Evolutionary conservation across 2,113 vertebrate genomes (phyloP), one percentile per base, ranked within the genome.

Genomic region (Centropristis striata): DNA sequence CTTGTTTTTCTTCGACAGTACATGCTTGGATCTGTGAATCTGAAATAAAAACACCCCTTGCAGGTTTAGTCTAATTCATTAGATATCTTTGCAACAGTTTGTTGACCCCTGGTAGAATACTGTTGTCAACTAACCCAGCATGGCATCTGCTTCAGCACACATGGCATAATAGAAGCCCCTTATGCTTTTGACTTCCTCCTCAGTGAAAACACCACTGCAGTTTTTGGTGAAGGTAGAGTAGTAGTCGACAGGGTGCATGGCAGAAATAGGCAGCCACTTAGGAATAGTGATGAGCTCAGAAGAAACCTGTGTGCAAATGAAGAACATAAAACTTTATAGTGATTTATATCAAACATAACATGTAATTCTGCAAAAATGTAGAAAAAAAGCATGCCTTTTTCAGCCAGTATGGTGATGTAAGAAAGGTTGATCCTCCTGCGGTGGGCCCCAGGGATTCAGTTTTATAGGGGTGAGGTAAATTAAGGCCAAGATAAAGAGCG

Each of bases 191-290:
- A 99, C 93, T 94, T 99, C 98, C 78, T 96, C 83, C 25, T 95
- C 65, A 69, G 97, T 96, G 90, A 99, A 99, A 63, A 84, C 77
- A 14, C 94, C 91, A n/a, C 97, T 98, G 92, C 98, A 99, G 80
- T 99, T 99, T 94, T 99, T 99, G 71, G 97, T 98, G 59, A 96
- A 95, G 1, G 97, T 97, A 51, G 98, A 97, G 80, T 99, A 99
- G 93, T 95, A 97, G 91, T 99, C 98, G 78, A 97, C 92, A 64
- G 96, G 96, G 85, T 99, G 98, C 96, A 97, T 97, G 81, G 95
- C 91, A 71, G 95, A 91, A 84, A 96, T 82, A 21, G 96, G 92
- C 71, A 94, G 69, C 98, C 98, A 99, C 84, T 95, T 97, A 28
- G 98, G 98, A 86, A 97, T 83, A 72, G 95, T 93, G 86, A 99